These are phyloP conservation scores for Fragariocoptes setiger DNA, from an alignment of 1,140 invertebrate genomes.

Conservation along the genomic window DNA sequence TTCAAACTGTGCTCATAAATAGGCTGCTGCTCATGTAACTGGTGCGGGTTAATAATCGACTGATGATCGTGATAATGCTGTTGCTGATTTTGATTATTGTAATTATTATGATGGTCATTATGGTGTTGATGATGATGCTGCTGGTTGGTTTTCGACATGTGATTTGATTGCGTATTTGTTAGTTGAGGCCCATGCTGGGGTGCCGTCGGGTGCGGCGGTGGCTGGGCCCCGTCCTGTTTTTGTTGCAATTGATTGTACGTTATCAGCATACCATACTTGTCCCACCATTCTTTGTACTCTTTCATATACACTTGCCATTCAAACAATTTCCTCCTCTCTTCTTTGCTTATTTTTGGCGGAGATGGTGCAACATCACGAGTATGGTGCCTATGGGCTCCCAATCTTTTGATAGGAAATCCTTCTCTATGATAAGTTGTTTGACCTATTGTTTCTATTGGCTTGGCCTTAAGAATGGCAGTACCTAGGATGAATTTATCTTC, in stretches of 20 bases:
- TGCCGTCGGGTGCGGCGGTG: background rate
- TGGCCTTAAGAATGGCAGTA: background rate
- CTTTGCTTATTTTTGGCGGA: constrained; percentile 19
- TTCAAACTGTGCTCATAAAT: background rate
- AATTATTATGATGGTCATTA: no score
- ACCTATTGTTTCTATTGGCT: background rate
- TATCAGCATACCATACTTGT: constrained; percentile 3
- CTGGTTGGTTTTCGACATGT: no score
- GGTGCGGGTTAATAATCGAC: background rate
- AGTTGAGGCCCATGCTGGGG: background rate
- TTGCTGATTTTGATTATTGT: no score
- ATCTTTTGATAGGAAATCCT: background rate
- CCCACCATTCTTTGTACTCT: constrained; percentile 17
- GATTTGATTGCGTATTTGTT: no score
- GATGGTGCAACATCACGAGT: background rate
- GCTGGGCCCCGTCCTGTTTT: background rate
- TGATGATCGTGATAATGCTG: no score
- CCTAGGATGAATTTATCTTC: background rate
- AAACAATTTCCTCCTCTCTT: constrained; percentile 37
- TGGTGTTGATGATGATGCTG: no score
- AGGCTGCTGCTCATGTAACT: background rate
- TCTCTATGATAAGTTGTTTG: background rate
- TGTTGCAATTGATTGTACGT: background rate
- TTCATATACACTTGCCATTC: constrained; percentile 34
- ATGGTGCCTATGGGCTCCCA: background rate